Percentiles rank a stretch among this genome's conserved stretches.
These are phyloP conservation scores for Malurus leucopterus DNA, from an alignment of 2,797 vertebrate genomes.

Conservation along the genomic window DNA sequence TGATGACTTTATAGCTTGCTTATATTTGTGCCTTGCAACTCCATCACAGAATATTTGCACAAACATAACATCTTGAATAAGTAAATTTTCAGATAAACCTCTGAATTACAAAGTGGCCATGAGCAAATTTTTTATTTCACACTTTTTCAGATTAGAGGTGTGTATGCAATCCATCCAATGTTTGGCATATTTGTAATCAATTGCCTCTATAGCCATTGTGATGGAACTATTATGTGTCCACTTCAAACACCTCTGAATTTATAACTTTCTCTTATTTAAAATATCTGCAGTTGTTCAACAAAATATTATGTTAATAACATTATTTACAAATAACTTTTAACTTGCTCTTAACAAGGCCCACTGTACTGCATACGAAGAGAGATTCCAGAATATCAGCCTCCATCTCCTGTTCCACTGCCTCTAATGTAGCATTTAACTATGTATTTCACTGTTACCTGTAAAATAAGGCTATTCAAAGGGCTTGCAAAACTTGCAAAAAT, in stretches of 20 bases:
- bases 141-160: background rate
- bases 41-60: background rate
- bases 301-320: background rate
- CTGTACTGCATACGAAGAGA: background rate
- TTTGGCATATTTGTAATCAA: background rate
- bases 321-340: background rate
- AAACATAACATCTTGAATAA: background rate
- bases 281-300: background rate
- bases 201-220: background rate
- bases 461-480: background rate
- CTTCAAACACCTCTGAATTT: background rate
- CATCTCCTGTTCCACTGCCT: background rate
- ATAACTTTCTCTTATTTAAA: background rate
- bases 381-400: background rate
- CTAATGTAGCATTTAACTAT: background rate
- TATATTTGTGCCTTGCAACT: background rate
- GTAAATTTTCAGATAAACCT: background rate
- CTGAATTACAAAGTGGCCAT: background rate
- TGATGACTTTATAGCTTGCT: background rate
- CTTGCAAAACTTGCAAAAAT: background rate
- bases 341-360: background rate
- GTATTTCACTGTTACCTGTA: background rate
- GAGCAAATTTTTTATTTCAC: background rate
- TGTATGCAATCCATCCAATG: background rate
- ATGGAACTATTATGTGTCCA: background rate